Evolutionary conservation across 1,140 invertebrate species (phyloP).

Genomic region (Drosophila navojoa): DNA sequence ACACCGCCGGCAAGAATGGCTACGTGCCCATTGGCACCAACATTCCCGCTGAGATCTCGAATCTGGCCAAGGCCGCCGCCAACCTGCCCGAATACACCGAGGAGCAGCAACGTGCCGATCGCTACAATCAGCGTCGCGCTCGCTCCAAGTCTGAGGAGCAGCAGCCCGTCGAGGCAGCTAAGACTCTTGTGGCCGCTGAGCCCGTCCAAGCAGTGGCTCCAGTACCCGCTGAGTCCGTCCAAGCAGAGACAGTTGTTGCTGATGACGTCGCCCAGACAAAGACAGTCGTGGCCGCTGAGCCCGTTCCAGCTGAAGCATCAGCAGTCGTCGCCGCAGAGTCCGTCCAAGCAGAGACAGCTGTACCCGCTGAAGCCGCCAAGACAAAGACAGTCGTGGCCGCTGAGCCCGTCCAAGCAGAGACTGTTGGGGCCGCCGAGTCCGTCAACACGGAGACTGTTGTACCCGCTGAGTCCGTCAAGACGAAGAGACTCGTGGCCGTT

Average conservation of each 20-base stretch:
- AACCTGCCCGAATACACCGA: conserved; percentile 54
- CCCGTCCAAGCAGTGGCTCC: background rate
- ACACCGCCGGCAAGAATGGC: conserved; percentile 88
- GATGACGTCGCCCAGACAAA: too few relatives aligned
- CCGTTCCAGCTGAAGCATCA: too few relatives aligned
- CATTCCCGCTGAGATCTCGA: conserved; percentile 83
- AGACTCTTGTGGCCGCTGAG: background rate
- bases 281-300: too few relatives aligned
- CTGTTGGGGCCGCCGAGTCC: too few relatives aligned
- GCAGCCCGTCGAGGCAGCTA: background rate
- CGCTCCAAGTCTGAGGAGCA: conserved; percentile 52
- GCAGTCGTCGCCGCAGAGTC: background rate
- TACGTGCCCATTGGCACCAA: conserved; percentile 86
- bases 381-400: too few relatives aligned
- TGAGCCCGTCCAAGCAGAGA: too few relatives aligned
- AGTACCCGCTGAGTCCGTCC: too few relatives aligned
- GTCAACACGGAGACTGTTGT: too few relatives aligned
- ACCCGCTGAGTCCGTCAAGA: too few relatives aligned
- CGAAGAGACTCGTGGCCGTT: too few relatives aligned
- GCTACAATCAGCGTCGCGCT: conserved; percentile 43
- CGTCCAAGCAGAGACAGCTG: background rate
- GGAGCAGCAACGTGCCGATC: conserved; percentile 54
- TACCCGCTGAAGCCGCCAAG: too few relatives aligned
- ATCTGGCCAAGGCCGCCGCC: conserved; percentile 61
- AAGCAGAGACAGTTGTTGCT: too few relatives aligned